Conservation (phyloP, 2,888 invertebrate species). For the Aphidius colemani region DNA sequence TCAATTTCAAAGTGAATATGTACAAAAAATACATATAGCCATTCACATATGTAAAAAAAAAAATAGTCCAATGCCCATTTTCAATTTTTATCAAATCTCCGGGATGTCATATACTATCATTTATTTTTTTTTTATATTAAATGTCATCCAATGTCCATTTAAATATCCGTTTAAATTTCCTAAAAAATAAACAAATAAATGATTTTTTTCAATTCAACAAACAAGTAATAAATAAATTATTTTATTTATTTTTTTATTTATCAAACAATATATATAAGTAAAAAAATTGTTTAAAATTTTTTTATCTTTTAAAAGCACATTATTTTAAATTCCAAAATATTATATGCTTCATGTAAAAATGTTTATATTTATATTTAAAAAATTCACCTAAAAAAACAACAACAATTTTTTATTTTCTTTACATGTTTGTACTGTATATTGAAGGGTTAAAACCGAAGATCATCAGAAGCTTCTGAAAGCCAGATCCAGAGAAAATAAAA, state of each 20-base stretch:
- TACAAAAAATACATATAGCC: too few relatives aligned
- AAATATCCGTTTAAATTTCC: constrained; percentile 27
- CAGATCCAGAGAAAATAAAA: not conserved
- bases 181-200: not conserved
- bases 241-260: too few relatives aligned
- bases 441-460: constrained; percentile 3
- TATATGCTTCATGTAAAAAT: not conserved
- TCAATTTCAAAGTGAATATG: constrained; percentile 27
- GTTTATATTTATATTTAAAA: not conserved
- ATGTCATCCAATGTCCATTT: constrained; percentile 31
- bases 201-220: too few relatives aligned
- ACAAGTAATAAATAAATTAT: too few relatives aligned
- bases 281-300: too few relatives aligned
- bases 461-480: not conserved
- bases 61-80: constrained; percentile 35
- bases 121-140: constrained; percentile 40
- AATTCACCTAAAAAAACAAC: not conserved
- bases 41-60: constrained; percentile 37
- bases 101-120: constrained; percentile 29
- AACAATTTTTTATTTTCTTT: not conserved
- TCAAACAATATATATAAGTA: too few relatives aligned
- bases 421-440: constrained; percentile 6
- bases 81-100: constrained; percentile 57
- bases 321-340: too few relatives aligned
- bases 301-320: too few relatives aligned